Conservation (phyloP, 2,797 vertebrate genomes). For the Bradypodion ventrale region DNA sequence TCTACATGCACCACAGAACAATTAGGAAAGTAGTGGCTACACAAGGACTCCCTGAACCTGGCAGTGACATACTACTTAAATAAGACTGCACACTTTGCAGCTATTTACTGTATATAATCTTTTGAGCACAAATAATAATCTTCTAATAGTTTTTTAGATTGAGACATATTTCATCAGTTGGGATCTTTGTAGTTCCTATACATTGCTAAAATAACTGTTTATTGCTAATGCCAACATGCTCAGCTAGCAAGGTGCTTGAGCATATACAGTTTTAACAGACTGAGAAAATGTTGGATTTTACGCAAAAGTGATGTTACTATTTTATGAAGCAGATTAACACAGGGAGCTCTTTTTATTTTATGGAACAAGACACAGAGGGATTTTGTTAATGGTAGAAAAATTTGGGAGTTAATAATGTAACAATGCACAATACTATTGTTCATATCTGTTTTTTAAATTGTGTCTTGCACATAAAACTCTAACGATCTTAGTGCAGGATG, state of each 20-base stretch:
- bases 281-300: conserved; percentile 26
- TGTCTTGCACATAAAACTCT: conserved; percentile 19
- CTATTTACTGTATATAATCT: not conserved
- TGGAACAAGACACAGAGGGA: conserved; percentile 41
- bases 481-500: conserved; percentile 20
- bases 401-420: conserved; percentile 46
- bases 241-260: not conserved
- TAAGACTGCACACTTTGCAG: not conserved
- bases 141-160: not conserved
- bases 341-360: conserved; percentile 13
- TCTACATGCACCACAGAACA: too few species aligned
- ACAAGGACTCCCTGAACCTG: too few species aligned
- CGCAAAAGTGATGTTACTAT: conserved; percentile 30
- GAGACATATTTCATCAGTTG: conserved; percentile 9
- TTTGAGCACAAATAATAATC: conserved; percentile 9
- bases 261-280: not conserved
- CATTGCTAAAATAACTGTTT: conserved; percentile 18
- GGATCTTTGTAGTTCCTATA: not conserved
- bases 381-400: conserved; percentile 47
- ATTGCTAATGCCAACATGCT: not conserved
- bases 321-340: conserved; percentile 43
- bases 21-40: too few species aligned
- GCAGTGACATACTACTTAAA: not conserved
- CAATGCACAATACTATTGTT: conserved; percentile 45
- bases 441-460: conserved; percentile 40